A percentile compares a stretch with the other conserved stretches of the same genome.
These are phyloP conservation scores for Silvanus unidentatus DNA, from an alignment of 2,888 invertebrate species.

Conservation along the genomic window DNA sequence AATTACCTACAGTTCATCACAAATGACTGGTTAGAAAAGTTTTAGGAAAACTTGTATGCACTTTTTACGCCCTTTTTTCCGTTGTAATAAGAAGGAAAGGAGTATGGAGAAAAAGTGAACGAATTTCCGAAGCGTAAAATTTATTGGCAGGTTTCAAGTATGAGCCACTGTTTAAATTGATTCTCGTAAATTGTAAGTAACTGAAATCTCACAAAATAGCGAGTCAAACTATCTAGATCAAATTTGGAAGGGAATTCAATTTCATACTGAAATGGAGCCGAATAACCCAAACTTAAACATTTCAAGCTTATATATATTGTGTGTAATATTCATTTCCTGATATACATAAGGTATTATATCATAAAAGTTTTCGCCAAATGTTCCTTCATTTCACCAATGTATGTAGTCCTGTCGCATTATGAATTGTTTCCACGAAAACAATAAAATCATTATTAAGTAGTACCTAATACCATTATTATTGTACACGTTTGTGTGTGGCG, in stretches of 20 bases:
- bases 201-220: constrained; percentile 31
- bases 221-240: constrained; percentile 28
- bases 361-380: background rate
- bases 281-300: constrained; percentile 13
- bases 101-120: background rate
- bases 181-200: constrained; percentile 38
- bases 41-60: too few species aligned
- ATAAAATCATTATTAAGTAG: background rate
- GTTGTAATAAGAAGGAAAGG: too few species aligned
- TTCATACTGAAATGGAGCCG: constrained; percentile 27
- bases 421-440: too few species aligned
- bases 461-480: constrained; percentile 1
- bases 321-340: constrained; percentile 10
- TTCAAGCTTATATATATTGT: constrained; percentile 3
- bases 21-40: too few species aligned
- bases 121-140: constrained; percentile 12
- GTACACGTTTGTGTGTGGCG: too few species aligned
- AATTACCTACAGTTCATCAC: too few species aligned
- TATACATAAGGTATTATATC: constrained; percentile 2
- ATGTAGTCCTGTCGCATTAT: too few species aligned
- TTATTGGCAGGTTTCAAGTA: constrained; percentile 13
- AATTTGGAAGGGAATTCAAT: constrained; percentile 25
- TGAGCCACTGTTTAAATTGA: constrained; percentile 26
- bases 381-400: too few species aligned
- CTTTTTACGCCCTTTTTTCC: too few species aligned